Conservation (phyloP, 2,888 invertebrate genomes). For the Rotaria sp. region DNA sequence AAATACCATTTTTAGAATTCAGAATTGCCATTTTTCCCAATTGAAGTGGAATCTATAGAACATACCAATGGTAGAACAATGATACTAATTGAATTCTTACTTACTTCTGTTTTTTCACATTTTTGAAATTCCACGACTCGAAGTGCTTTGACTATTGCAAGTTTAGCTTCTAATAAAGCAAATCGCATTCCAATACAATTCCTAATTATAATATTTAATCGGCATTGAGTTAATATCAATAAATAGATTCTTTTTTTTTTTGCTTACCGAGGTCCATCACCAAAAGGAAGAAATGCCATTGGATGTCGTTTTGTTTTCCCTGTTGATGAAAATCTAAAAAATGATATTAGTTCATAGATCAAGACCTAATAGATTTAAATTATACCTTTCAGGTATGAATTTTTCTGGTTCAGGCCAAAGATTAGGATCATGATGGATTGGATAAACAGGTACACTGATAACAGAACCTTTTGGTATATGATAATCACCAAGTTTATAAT, state of each 20-base stretch:
- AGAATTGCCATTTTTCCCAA: background rate
- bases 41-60: background rate
- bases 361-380: background rate
- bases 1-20: background rate
- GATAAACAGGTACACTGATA: conserved; percentile 37
- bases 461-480: conserved; percentile 40
- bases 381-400: conserved; percentile 42
- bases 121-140: background rate
- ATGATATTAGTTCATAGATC: background rate
- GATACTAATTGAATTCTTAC: background rate
- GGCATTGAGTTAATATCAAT: no score
- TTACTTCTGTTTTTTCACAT: conserved; percentile 13
- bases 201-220: background rate
- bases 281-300: background rate
- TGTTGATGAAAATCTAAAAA: background rate
- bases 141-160: conserved; percentile 44
- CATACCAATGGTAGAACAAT: background rate
- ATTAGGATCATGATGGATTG: conserved; percentile 41
- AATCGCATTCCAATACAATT: conserved; percentile 46
- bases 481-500: conserved; percentile 28
- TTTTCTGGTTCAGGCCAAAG: conserved; percentile 42
- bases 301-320: background rate
- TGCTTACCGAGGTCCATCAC: conserved; percentile 17
- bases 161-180: conserved; percentile 49
- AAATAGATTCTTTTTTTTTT: no score